Base-by-base conservation (phyloP, 2,113 vertebrate genomes). In the Mixornis gularis region DNA sequence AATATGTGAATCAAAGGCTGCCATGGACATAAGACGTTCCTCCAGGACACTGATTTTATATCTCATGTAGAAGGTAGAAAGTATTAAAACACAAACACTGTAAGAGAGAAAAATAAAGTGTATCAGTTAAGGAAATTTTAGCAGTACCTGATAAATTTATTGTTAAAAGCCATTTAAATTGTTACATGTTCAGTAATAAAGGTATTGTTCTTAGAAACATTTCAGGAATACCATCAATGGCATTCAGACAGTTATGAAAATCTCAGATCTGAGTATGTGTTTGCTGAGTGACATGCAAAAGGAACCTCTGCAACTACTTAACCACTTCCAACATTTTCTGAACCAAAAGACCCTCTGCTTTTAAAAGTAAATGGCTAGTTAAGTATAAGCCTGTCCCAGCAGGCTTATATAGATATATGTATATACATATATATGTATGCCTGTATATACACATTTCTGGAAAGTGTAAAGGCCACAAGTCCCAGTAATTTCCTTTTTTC, bases 11-110 rank as follows among this genome's bases (percentile, higher is more conserved):
- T 98, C 98, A 56, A 97, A n/a, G 40, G 98, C 97, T 30, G 97
- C 95, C 10, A 99, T 97, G 7, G 97, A 97, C 13, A 95, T 95
- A 87, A 99, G 97, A 12, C 91, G 98, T 58, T 99, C 98, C 94
- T 99, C 99, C 96, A 99, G 92, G 30, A 97, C 93, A 58, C 96
- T 80, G 88, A 99, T 98, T 97, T 98, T 99, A 5, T 98, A 98
- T 56, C 98, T 97, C 98, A 99, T 98, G 95, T 99, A 99, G 96
- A 98, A 98, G 53, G 98, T 99, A 2, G 98, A 99, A 92, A 99
- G 51, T 79, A 99, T 96, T 76, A 99, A 96, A 41, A 98, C 40
- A 74, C 98, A 98, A 85, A 99, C 98, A 30, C 99, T 99, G 97
- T 34, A 95, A 60, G 64, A 71, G 34, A 90, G 12, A 74, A 90